Conservation (phyloP, 2,797 vertebrate genomes). For the Florisuga fusca region DNA sequence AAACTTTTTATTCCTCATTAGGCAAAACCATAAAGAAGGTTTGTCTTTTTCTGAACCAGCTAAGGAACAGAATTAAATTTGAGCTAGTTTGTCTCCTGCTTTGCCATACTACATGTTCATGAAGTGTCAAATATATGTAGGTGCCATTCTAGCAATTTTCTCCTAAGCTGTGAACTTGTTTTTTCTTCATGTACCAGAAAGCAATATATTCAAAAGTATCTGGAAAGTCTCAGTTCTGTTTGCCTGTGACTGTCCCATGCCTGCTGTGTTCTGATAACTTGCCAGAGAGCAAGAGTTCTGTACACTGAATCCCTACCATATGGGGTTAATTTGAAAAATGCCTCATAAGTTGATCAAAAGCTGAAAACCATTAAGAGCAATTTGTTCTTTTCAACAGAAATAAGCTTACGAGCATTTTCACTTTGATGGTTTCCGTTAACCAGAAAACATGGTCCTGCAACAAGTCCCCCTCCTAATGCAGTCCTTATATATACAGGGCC, state of each 20-base stretch:
- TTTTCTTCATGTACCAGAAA: background rate
- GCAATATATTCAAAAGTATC: background rate
- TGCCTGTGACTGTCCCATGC: background rate
- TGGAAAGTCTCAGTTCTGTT: background rate
- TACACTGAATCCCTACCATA: background rate
- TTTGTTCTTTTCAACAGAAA: slow-evolving; percentile 68
- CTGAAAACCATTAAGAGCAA: slow-evolving; percentile 56
- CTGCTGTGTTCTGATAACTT: background rate
- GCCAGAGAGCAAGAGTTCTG: background rate
- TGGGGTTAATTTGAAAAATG: slow-evolving; percentile 32
- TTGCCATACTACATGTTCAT: background rate
- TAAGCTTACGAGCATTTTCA: slow-evolving; percentile 16
- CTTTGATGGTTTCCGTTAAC: slow-evolving; percentile 59
- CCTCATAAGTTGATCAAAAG: slow-evolving; percentile 53
- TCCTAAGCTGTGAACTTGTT: slow-evolving; percentile 1
- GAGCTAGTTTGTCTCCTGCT: background rate
- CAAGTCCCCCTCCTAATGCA: background rate
- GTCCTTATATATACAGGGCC: background rate
- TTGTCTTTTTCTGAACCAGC: background rate
- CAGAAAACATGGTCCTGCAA: slow-evolving; percentile 23
- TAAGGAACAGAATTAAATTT: background rate
- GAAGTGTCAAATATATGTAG: background rate
- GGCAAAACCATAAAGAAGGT: background rate
- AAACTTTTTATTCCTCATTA: background rate
- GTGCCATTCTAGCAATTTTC: background rate